These are phyloP conservation scores for Prosopocoilus inquinatus DNA, from an alignment of 2,888 invertebrate genomes.

Conservation along the genomic window DNA sequence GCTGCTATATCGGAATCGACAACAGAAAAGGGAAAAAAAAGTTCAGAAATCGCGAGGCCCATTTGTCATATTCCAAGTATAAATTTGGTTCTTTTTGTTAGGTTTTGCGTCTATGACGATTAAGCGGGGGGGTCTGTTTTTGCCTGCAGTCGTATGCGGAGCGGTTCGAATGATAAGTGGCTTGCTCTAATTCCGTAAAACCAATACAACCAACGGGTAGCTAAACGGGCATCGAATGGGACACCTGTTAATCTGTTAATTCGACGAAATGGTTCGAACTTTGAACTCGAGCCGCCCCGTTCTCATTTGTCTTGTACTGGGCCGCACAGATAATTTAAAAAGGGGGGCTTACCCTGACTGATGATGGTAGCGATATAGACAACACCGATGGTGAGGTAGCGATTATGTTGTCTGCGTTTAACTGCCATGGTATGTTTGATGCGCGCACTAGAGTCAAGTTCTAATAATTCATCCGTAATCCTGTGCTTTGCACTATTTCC, in stretches of 20 bases:
- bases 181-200: slow-evolving; percentile 22
- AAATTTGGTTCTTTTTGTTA: too few relatives aligned
- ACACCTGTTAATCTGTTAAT: slow-evolving; percentile 36
- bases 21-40: too few relatives aligned
- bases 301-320: slow-evolving; percentile 39
- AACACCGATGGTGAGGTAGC: slow-evolving; percentile 57
- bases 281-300: slow-evolving; percentile 36
- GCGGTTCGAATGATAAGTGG: slow-evolving; percentile 18
- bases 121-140: too few relatives aligned
- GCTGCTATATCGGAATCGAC: too few relatives aligned
- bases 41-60: too few relatives aligned
- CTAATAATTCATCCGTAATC: slow-evolving; percentile 21
- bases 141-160: too few relatives aligned
- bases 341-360: slow-evolving; percentile 55
- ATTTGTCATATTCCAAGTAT: too few relatives aligned
- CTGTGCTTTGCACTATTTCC: slow-evolving; percentile 2
- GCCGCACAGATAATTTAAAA: slow-evolving; percentile 28
- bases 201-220: slow-evolving; percentile 26
- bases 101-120: too few relatives aligned
- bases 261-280: slow-evolving; percentile 28
- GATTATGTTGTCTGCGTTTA: slow-evolving; percentile 44
- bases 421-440: slow-evolving; percentile 25
- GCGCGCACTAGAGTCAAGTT: not conserved
- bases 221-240: slow-evolving; percentile 31
- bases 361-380: slow-evolving; percentile 62